These are phyloP conservation scores for Connochaetes taurinus DNA, from an alignment of 2,113 vertebrate species.

Conservation along the genomic window DNA sequence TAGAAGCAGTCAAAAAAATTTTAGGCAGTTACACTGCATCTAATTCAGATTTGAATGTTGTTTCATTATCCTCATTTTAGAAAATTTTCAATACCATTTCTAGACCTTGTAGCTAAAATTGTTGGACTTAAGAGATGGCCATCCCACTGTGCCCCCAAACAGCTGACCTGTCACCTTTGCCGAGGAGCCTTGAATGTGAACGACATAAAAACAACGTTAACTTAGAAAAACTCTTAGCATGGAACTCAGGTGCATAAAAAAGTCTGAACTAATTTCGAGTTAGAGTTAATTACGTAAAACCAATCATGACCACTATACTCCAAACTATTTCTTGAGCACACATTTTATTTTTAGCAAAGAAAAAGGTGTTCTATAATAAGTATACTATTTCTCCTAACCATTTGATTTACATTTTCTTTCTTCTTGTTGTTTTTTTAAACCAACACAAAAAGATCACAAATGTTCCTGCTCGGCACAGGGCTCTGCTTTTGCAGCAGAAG, in stretches of 20 bases:
- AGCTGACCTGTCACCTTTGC: not conserved
- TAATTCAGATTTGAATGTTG: not conserved
- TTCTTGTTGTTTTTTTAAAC: not conserved
- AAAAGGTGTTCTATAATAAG: not conserved
- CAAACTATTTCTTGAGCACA: slow-evolving; percentile 14
- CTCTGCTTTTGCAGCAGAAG: slow-evolving; percentile 29
- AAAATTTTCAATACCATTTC: not conserved
- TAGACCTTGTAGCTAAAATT: not conserved
- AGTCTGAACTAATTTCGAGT: slow-evolving; percentile 24
- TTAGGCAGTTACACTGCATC: not conserved
- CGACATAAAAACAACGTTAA: not conserved
- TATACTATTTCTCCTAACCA: not conserved
- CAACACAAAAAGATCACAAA: not conserved
- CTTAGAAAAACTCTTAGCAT: not conserved
- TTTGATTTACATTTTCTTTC: not conserved
- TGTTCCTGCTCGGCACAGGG: not conserved
- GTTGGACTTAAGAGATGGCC: not conserved
- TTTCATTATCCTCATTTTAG: not conserved
- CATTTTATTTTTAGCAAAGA: slow-evolving; percentile 11
- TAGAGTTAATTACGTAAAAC: slow-evolving; percentile 2
- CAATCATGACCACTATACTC: slow-evolving; percentile 13
- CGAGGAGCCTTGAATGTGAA: not conserved
- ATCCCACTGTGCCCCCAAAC: not conserved
- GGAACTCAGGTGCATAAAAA: not conserved
- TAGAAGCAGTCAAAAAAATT: not conserved